phyloP scores from a whole-genome alignment of 2,888 invertebrate genomes.

The Drosophila rellima region DNA sequence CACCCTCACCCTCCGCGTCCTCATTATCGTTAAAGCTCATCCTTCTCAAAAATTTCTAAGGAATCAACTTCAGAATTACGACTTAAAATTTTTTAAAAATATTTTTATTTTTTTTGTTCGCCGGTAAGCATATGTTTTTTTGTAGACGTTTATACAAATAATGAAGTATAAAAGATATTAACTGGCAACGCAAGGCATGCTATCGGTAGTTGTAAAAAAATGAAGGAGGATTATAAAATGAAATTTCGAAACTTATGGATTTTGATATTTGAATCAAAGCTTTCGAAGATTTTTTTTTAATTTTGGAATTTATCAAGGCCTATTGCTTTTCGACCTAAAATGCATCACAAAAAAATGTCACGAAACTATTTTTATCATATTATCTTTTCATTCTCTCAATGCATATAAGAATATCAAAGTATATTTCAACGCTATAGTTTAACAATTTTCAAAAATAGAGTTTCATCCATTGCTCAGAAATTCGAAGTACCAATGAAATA shows the following conservation, averaged over 20 bases:
- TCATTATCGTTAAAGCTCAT: conserved; percentile 35
- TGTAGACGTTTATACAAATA: not conserved
- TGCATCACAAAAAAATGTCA: not conserved
- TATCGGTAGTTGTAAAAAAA: conserved; percentile 5
- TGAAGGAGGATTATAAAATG: not conserved
- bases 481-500: not conserved
- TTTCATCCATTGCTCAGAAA: not conserved
- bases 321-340: not conserved
- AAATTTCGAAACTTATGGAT: too few relatives aligned
- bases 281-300: not conserved
- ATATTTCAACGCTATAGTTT: not conserved
- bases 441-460: not conserved
- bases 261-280: not conserved
- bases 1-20: not conserved
- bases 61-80: not conserved
- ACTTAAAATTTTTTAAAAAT: conserved; percentile 17
- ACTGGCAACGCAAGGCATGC: conserved; percentile 31
- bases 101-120: conserved; percentile 5
- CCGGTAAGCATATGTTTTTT: conserved; percentile 27
- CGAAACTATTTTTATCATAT: not conserved
- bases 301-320: not conserved
- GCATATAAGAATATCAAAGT: not conserved
- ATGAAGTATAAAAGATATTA: not conserved
- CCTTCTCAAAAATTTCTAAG: not conserved
- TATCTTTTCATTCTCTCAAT: not conserved